Evolutionary conservation across 2,888 invertebrate species (phyloP), one percentile per base, ranked within the genome.

Genomic region (Polia nebulosa): DNA sequence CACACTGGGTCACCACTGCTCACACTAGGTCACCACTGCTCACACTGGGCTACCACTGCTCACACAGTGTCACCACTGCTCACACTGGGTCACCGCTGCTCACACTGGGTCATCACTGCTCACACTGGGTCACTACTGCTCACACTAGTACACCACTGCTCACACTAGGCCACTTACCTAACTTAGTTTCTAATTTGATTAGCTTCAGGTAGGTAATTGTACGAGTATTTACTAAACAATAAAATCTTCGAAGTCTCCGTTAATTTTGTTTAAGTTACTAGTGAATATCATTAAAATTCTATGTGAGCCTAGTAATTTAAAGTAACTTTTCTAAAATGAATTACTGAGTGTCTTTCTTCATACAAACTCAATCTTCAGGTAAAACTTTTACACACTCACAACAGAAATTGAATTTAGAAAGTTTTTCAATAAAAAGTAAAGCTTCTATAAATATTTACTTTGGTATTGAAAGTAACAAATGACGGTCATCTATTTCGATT

Each of bases 381-480:
- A 36, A 45, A 45, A 58, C 44, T 44, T 56, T 22, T 36, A 20
- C 17, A 25, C 20, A 11, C 9, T 25, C 29, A 9, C 29, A 17
- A 7, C 15, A 20, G 3, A 62, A 55, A 49, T 36, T 32, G 13
- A 36, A 13, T 36, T 39, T 13, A 22, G 72, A 77, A 70, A 41
- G 34, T 25, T 47, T 41, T 60, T 27, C 25, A 27, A 29, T 47
- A 36, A 47, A 75, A 41, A 41, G 15, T n/a, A 1, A 20, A 25
- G 34, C 15, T 22, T 11, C 22, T 8, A 49, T 34, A 47, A 68
- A 58, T 66, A 25, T 60, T 73, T 17, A 27, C 6, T 60, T 57
- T 20, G 61, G 56, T 52, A 52, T 25, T 60, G 29, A 56, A 73
- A 68, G 20, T 34, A 60, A 71, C 11, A 52, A 34, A 71, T 61